Base-by-base conservation (phyloP, 2,113 vertebrate species). In the Astur gentilis region DNA sequence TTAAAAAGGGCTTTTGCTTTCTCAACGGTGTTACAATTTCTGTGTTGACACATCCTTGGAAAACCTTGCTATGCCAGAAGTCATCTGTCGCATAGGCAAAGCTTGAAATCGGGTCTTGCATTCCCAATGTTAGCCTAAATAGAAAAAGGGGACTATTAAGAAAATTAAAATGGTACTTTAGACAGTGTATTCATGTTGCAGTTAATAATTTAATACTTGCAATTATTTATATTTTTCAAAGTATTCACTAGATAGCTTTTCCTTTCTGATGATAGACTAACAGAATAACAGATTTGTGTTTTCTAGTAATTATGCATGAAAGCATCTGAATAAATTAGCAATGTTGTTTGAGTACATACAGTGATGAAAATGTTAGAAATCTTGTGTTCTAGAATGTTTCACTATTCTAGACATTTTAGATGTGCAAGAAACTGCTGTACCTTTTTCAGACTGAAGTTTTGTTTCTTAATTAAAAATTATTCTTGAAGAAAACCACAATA, bases 241-340 rank as follows among this genome's bases (percentile, higher is more conserved):
- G 22, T 58, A 31, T 70, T 80, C 49, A 22, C 52, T 85, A 16
- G 45, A 67, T 85, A 90, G 36, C 38, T 91, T 42, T 93, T 54
- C 54, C 83, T 84, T 87, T 73, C 60, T 92, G 55, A 57, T 93
- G 38, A 13, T 31, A 90, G 69, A 45, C 65, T 90, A 90, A 55
- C 49, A 88, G 93, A 90, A 76, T 73, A 91, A 79, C 88, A 94
- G 94, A 95, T 93, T 73, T 71, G 52, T 93, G 67, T 94, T 95
- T 94, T 94, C 47, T 78, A 86, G 79, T 91, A 96, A 93, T 95
- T 88, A 91, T 95, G 91, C 94, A 80, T 95, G 79, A 96, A 83
- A 90, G 31, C 64, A 62, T 87, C 89, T 76, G 83, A 91, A 92
- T 95, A 96, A 87, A 90, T 90, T 64, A 94, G 58, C 72, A 44